Percentiles rank a stretch among this genome's conserved stretches.
Evolutionary conservation across 2,113 vertebrate species (phyloP).

Genomic region (Amia ocellicauda): DNA sequence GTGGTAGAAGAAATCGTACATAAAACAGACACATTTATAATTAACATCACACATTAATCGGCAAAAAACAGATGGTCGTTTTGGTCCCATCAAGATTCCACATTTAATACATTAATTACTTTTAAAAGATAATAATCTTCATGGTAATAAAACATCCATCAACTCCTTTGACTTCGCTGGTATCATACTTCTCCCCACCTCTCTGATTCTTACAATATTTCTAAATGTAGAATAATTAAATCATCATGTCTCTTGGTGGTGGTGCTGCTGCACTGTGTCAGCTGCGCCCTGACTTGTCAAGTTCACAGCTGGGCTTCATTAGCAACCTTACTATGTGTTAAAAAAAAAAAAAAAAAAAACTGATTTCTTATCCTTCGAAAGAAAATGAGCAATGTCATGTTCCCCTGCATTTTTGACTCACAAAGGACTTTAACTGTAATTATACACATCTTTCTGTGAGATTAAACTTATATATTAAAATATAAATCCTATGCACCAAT

Average conservation of each 20-base stretch:
- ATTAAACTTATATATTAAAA: no score
- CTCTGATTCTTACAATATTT: constrained; percentile 22
- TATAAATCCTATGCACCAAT: no score
- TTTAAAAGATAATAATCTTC: no score
- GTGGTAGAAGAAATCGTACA: no score
- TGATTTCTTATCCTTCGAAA: constrained; percentile 18
- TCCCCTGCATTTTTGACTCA: constrained; percentile 15
- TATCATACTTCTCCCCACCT: constrained; percentile 23
- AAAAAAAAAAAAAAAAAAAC: constrained; percentile 20
- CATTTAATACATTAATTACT: no score
- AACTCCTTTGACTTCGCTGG: constrained; percentile 40
- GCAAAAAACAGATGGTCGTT: no score
- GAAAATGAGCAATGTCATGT: constrained; percentile 21
- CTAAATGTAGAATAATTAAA: neutral
- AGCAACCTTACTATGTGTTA: constrained; percentile 11
- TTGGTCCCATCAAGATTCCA: no score
- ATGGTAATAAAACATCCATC: constrained; percentile 16
- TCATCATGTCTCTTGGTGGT: constrained; percentile 17
- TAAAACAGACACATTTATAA: no score
- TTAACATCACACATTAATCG: no score
- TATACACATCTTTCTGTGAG: no score
- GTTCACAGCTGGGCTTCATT: constrained; percentile 25
- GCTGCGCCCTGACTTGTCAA: constrained; percentile 8
- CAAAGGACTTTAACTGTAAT: constrained; percentile 1
- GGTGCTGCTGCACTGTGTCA: neutral